phyloP scores from a whole-genome alignment of 2,888 invertebrate genomes.

The Phengaris alcon region DNA sequence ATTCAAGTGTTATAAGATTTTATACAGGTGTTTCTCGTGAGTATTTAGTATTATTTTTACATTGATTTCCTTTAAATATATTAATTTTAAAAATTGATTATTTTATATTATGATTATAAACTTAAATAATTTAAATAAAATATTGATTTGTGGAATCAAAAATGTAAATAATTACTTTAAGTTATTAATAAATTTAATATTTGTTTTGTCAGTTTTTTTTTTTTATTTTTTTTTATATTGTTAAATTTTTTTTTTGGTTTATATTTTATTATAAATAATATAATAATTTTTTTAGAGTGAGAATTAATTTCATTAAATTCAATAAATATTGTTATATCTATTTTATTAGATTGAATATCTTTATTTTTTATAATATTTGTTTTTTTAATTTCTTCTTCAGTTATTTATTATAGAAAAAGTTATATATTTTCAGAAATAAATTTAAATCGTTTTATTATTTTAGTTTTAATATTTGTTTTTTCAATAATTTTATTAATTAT shows the following conservation, averaged over 20 bases:
- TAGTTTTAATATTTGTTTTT: slow-evolving; percentile 82
- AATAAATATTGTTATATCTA: slow-evolving; percentile 66
- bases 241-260: slow-evolving; percentile 60
- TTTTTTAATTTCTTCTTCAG: slow-evolving; percentile 82
- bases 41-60: slow-evolving; percentile 80
- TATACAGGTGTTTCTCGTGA: slow-evolving; percentile 72
- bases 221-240: slow-evolving; percentile 69
- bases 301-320: slow-evolving; percentile 76
- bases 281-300: slow-evolving; percentile 75
- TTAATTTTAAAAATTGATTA: slow-evolving; percentile 78
- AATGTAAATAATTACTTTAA: slow-evolving; percentile 76
- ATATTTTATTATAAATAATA: slow-evolving; percentile 70
- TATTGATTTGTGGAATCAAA: slow-evolving; percentile 83
- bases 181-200: slow-evolving; percentile 70
- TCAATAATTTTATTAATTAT: slow-evolving; percentile 84
- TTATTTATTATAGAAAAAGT: slow-evolving; percentile 81
- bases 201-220: slow-evolving; percentile 74
- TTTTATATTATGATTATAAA: slow-evolving; percentile 70
- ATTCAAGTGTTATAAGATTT: slow-evolving; percentile 72
- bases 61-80: slow-evolving; percentile 82
- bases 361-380: slow-evolving; percentile 82
- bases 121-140: slow-evolving; percentile 84
- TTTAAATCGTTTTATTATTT: slow-evolving; percentile 82
- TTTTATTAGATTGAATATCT: slow-evolving; percentile 83
- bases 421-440: slow-evolving; percentile 81